phyloP scores from a whole-genome alignment of 2,797 vertebrate genomes.

The Peromyscus attwateri region DNA sequence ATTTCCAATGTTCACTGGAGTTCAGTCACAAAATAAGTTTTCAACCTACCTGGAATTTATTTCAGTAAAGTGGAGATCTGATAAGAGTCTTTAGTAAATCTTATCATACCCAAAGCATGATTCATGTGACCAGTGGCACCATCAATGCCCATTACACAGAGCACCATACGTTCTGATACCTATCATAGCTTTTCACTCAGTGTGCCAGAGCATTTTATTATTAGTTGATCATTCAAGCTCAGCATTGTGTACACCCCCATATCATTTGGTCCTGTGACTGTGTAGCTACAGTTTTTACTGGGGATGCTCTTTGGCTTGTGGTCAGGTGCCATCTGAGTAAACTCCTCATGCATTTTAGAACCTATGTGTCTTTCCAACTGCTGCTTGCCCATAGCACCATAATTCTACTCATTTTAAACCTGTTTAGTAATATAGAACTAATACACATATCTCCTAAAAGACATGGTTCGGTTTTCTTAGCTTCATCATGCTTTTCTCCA shows the following conservation, averaged over 20 bases:
- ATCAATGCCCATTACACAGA: background rate
- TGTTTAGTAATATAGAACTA: background rate
- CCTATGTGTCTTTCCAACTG: background rate
- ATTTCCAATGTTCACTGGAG: background rate
- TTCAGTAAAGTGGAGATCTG: background rate
- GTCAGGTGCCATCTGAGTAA: background rate
- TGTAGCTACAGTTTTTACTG: background rate
- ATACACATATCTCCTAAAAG: background rate
- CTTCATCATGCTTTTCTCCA: background rate
- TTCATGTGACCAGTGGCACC: background rate
- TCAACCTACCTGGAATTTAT: slow-evolving; percentile 30
- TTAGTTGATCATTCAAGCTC: background rate
- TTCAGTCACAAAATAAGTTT: slow-evolving; percentile 3
- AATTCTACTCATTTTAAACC: slow-evolving; percentile 9
- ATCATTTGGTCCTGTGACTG: background rate
- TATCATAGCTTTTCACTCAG: background rate
- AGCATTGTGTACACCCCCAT: background rate
- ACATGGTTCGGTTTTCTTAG: background rate
- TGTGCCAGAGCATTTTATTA: background rate
- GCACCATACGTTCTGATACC: background rate
- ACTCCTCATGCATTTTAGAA: too few relatives aligned
- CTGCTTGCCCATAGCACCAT: background rate
- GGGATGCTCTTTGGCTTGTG: background rate
- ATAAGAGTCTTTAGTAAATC: background rate
- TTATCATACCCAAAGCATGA: background rate